These are phyloP conservation scores for Thymallus thymallus DNA, from an alignment of 2,113 vertebrate species.

Conservation along the genomic window DNA sequence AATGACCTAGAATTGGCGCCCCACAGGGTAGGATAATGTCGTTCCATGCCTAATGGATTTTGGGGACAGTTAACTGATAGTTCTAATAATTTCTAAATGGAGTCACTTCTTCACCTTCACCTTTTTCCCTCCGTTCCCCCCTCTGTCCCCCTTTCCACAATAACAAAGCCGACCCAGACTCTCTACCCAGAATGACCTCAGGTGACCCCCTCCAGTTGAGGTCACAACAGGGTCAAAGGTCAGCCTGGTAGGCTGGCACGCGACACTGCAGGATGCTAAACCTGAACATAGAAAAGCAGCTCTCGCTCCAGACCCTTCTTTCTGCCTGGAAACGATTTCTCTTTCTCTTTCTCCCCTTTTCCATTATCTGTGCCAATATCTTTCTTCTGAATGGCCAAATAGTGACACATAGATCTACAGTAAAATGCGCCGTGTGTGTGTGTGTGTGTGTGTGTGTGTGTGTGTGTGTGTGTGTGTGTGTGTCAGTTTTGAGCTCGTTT, in stretches of 20 bases:
- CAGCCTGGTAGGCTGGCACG: conserved; percentile 29
- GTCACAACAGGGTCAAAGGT: conserved; percentile 49
- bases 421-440: conserved; percentile 8
- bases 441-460: too few species aligned
- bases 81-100: conserved; percentile 17
- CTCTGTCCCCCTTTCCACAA: conserved; percentile 28
- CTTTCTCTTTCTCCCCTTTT: not conserved
- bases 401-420: conserved; percentile 45
- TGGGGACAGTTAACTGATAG: not conserved
- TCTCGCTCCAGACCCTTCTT: not conserved
- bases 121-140: not conserved
- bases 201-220: conserved; percentile 44
- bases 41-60: conserved; percentile 19
- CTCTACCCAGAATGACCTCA: conserved; percentile 46
- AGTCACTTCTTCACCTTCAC: conserved; percentile 45
- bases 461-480: too few species aligned
- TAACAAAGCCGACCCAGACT: not conserved
- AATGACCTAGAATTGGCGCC: conserved; percentile 21
- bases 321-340: not conserved
- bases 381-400: conserved; percentile 40
- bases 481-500: not conserved
- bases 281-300: conserved; percentile 42
- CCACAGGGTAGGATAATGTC: not conserved
- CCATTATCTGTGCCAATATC: conserved; percentile 38
- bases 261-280: conserved; percentile 71